Percentiles rank a stretch among this genome's conserved stretches.
phyloP scores from a whole-genome alignment of 2,113 vertebrate species.

The Odontesthes bonariensis region DNA sequence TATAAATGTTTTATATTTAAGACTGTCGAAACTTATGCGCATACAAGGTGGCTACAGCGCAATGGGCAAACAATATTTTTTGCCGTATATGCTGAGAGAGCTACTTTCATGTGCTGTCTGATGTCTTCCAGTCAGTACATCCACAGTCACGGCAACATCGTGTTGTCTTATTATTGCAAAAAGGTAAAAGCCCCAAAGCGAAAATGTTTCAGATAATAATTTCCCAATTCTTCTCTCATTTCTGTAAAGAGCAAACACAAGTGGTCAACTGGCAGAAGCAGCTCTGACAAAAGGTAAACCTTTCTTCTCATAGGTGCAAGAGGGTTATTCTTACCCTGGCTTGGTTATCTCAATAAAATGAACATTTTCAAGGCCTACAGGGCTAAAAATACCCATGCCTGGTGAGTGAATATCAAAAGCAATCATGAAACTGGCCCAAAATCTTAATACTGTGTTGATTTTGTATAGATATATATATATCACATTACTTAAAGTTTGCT shows the following conservation, averaged over 20 bases:
- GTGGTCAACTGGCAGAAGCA: constrained; percentile 10
- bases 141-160: neutral
- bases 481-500: too few relatives aligned
- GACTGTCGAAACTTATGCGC: too few relatives aligned
- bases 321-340: too few relatives aligned
- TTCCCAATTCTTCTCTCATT: constrained; percentile 15
- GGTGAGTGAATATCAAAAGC: neutral
- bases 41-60: too few relatives aligned
- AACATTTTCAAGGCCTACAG: neutral
- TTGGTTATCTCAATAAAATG: constrained; percentile 15
- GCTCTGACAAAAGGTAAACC: constrained; percentile 5
- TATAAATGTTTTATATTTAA: too few relatives aligned
- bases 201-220: constrained; percentile 15
- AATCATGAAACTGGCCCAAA: too few relatives aligned
- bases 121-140: neutral
- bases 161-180: constrained; percentile 12
- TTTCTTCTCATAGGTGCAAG: neutral
- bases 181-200: neutral
- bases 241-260: neutral
- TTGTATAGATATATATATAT: too few relatives aligned
- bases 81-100: too few relatives aligned
- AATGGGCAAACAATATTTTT: too few relatives aligned
- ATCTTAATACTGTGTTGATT: too few relatives aligned
- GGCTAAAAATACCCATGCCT: constrained; percentile 21
- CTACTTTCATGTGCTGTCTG: too few relatives aligned